Evolutionary conservation across 1,140 invertebrate genomes (phyloP), one percentile per base, ranked within the genome.

Genomic region (Orius laevigatus): DNA sequence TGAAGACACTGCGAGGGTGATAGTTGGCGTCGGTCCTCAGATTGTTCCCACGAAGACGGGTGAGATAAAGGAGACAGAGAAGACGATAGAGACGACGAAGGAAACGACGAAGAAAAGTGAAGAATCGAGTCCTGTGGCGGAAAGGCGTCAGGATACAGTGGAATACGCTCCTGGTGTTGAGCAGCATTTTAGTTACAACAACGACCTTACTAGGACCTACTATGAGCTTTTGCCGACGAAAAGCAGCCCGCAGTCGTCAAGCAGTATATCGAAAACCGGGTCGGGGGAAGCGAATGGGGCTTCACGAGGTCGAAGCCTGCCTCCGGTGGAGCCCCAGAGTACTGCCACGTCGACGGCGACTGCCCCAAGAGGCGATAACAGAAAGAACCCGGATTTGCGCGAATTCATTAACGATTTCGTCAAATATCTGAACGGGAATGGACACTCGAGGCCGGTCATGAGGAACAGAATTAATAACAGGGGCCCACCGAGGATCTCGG

Each of bases 331-430:
- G 46, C 42, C 49, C 43, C 41, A 46, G 42, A 46, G 44, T 74
- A 75, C 1, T 79, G 76, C 66, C 79, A 79, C 58, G 80, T 78
- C 58, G 68, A 74, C 31, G 69, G 74, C 1, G 73, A 74, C 55
- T 71, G 74, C 36, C 57, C 53, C 10, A 20, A 54, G 33, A 12
- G 40, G 34, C 25, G 51, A 57, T 35, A 31, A 51, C 44, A 14
- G 58, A 25, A 55, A 53, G 56, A 78, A 76, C 61, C 80, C 81
- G 14, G 84, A 89, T 61, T 87, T 90, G 46, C 83, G 90, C 62
- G 87, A 90, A 58, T 88, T 91, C 10, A 85, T 92, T 43, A 86
- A 84, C 5, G 86, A 85, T 9, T 84, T 92, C 33, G 84, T 91
- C 0, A 88, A 90, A 61, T 62, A 91, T 1, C 64, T 91, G 1